A percentile compares a stretch with the other conserved stretches of the same genome.
Evolutionary conservation across 2,888 invertebrate species (phyloP).

Genomic region (Doris montereyensis): DNA sequence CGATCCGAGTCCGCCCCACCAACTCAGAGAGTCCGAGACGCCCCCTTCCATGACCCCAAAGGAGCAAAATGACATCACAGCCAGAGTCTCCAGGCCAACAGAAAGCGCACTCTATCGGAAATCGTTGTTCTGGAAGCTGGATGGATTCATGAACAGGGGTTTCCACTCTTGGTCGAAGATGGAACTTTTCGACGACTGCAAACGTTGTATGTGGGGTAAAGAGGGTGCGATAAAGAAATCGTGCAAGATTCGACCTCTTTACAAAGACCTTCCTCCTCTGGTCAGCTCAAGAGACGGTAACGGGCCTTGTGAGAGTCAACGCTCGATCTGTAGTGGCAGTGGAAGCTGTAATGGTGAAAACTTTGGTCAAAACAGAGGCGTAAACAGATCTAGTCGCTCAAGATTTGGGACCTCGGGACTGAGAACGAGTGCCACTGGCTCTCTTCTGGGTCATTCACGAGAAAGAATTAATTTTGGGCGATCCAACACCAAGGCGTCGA

Average conservation of each 20-base stretch:
- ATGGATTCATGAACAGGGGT: constrained; percentile 56
- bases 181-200: constrained; percentile 63
- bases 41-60: constrained; percentile 52
- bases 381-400: too few relatives aligned
- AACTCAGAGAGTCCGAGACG: constrained; percentile 44
- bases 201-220: constrained; percentile 62
- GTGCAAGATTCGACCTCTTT: constrained; percentile 56
- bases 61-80: constrained; percentile 54
- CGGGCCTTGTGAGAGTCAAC: too few relatives aligned
- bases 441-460: too few relatives aligned
- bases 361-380: too few relatives aligned
- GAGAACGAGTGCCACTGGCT: too few relatives aligned
- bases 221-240: constrained; percentile 51
- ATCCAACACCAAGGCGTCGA: too few relatives aligned
- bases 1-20: constrained; percentile 50
- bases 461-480: too few relatives aligned
- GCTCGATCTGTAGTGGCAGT: too few relatives aligned
- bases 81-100: constrained; percentile 54
- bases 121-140: constrained; percentile 54
- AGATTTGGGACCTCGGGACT: too few relatives aligned
- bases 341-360: too few relatives aligned
- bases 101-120: constrained; percentile 54
- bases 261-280: too few relatives aligned
- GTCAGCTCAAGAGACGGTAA: too few relatives aligned
- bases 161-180: constrained; percentile 64